A percentile compares a stretch with the other conserved stretches of the same genome.
Evolutionary conservation across 2,888 invertebrate genomes (phyloP).

Genomic region (Drosophila quinaria): DNA sequence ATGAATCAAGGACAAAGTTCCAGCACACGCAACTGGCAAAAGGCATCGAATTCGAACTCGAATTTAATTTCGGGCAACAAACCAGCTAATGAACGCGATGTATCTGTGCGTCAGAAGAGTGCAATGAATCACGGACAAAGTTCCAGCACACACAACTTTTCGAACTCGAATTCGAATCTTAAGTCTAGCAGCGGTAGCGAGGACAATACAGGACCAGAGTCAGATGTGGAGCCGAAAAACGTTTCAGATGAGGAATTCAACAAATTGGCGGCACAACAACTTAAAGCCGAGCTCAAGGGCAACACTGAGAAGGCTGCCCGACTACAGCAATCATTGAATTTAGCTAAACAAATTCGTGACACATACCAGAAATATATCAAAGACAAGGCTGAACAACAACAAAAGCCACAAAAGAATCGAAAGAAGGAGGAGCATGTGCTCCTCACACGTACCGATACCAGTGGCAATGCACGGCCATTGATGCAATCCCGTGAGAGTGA

Average conservation of each 20-base stretch:
- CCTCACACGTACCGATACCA: conserved; percentile 89
- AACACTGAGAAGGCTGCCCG: conserved; percentile 89
- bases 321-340: conserved; percentile 90
- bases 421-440: conserved; percentile 86
- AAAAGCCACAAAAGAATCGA: not conserved
- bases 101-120: no score
- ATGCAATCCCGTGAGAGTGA: conserved; percentile 41
- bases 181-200: no score
- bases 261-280: conserved; percentile 94
- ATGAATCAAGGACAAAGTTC: conserved; percentile 6
- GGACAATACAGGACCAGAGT: not conserved
- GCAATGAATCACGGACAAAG: no score
- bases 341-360: conserved; percentile 87
- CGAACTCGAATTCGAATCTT: no score
- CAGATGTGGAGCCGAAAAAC: conserved; percentile 32
- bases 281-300: conserved; percentile 98
- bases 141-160: no score
- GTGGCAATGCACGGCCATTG: conserved; percentile 90
- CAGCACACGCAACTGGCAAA: conserved; percentile 49
- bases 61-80: not conserved
- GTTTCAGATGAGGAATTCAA: conserved; percentile 95
- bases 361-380: not conserved
- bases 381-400: not conserved
- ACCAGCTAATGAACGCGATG: no score
- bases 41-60: conserved; percentile 8